Evolutionary conservation across 2,888 invertebrate species (phyloP).

Genomic region (Amiota mariae): DNA sequence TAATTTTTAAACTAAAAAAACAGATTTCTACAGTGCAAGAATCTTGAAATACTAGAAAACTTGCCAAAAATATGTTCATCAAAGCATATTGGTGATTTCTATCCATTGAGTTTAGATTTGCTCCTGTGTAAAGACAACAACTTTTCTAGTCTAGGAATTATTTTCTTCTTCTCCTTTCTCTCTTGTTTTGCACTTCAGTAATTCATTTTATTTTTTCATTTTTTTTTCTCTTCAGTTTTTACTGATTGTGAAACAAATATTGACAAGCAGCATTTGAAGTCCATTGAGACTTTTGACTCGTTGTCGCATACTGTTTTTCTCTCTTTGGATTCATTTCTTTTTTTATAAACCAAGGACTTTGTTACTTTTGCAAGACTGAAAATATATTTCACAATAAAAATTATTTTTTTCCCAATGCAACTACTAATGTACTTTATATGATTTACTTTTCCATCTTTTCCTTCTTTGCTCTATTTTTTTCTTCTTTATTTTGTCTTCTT

Average conservation of each 20-base stretch:
- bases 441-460: neutral
- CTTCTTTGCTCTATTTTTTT: too few relatives aligned
- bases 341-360: neutral
- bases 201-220: too few relatives aligned
- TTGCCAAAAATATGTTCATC: too few relatives aligned
- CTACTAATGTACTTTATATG: neutral
- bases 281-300: slow-evolving; percentile 15
- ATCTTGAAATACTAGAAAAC: too few relatives aligned
- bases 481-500: neutral
- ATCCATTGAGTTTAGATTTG: too few relatives aligned
- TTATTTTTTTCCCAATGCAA: neutral
- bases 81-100: too few relatives aligned
- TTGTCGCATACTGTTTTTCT: neutral
- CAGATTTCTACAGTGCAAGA: too few relatives aligned
- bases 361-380: slow-evolving; percentile 50
- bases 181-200: too few relatives aligned
- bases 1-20: too few relatives aligned
- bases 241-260: slow-evolving; percentile 64
- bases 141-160: too few relatives aligned
- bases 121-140: too few relatives aligned
- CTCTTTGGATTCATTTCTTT: neutral
- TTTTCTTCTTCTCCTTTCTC: too few relatives aligned
- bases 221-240: slow-evolving; percentile 13
- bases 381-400: slow-evolving; percentile 62
- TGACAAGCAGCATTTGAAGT: slow-evolving; percentile 47